phyloP scores from a whole-genome alignment of 2,797 vertebrate species.

The Rallus crepitans region DNA sequence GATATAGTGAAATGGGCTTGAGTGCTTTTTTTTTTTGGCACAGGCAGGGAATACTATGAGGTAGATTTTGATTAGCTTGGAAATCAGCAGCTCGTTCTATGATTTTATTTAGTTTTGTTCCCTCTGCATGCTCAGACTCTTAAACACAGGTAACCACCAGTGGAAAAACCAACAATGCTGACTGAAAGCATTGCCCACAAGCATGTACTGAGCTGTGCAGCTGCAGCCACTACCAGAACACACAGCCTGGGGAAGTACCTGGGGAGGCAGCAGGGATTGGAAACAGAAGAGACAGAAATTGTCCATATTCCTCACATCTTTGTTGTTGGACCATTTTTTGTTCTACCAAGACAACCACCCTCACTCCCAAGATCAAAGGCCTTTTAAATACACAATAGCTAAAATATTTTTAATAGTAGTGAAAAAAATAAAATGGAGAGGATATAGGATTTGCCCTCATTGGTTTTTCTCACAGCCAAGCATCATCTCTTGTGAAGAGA shows the following conservation, averaged over 20 bases:
- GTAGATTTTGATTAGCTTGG: neutral
- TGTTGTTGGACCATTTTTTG: rapidly evolving
- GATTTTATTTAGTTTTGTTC: neutral
- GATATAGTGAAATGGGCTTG: neutral
- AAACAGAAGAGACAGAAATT: neutral
- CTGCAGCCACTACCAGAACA: neutral
- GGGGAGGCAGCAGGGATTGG: neutral
- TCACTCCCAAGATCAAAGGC: neutral
- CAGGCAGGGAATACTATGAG: neutral
- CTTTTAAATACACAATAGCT: neutral
- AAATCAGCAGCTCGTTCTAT: neutral
- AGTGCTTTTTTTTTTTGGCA: neutral
- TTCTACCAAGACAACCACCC: neutral
- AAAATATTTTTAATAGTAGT: neutral
- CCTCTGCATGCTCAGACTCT: neutral
- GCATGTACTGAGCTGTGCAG: neutral
- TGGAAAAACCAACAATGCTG: neutral
- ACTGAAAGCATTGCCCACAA: neutral
- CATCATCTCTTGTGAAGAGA: neutral
- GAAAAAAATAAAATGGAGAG: neutral
- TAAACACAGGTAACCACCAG: neutral
- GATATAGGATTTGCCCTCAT: neutral
- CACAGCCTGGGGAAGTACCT: neutral
- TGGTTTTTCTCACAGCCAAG: neutral
- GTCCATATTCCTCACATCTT: neutral